These are phyloP conservation scores for Oscheius sp. DNA, from an alignment of 2,888 invertebrate genomes.

Conservation along the genomic window DNA sequence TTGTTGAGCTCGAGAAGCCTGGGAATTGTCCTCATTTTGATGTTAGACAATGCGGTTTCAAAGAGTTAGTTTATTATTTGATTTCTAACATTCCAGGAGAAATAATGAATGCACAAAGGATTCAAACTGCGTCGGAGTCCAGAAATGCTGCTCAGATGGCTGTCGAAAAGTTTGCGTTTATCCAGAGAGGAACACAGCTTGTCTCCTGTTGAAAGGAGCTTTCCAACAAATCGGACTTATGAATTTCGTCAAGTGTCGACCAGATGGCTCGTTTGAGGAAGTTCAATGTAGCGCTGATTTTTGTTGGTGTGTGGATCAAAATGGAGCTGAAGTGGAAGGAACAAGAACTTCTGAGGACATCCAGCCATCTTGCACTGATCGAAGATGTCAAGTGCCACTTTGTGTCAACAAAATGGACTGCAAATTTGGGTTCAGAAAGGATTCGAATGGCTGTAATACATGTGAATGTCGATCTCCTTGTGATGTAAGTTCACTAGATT, in stretches of 20 bases:
- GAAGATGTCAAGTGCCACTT: constrained; percentile 19
- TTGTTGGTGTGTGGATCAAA: constrained; percentile 65
- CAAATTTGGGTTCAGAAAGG: constrained; percentile 59
- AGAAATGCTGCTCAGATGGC: constrained; percentile 67
- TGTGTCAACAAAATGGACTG: constrained; percentile 38
- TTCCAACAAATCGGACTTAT: constrained; percentile 52
- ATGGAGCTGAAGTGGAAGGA: constrained; percentile 60
- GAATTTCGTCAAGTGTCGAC: constrained; percentile 51
- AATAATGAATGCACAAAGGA: constrained; percentile 56
- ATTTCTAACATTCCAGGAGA: neutral
- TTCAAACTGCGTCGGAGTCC: constrained; percentile 58
- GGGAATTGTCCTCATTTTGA: constrained; percentile 29
- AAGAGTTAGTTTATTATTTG: constrained; percentile 17
- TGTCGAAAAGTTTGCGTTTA: constrained; percentile 55
- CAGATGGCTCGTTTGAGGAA: constrained; percentile 58
- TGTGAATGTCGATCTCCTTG: constrained; percentile 65
- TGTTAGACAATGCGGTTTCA: constrained; percentile 3
- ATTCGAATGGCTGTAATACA: constrained; percentile 58
- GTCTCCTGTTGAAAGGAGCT: constrained; percentile 59
- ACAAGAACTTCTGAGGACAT: constrained; percentile 50
- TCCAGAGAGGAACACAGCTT: constrained; percentile 56
- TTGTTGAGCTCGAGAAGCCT: constrained; percentile 19
- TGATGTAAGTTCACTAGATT: too few species aligned
- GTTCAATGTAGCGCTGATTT: constrained; percentile 60
- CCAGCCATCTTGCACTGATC: constrained; percentile 53